Evolutionary conservation across 1,140 invertebrate species (phyloP), one percentile per base, ranked within the genome.

Genomic region (Cherax quadricarinatus): DNA sequence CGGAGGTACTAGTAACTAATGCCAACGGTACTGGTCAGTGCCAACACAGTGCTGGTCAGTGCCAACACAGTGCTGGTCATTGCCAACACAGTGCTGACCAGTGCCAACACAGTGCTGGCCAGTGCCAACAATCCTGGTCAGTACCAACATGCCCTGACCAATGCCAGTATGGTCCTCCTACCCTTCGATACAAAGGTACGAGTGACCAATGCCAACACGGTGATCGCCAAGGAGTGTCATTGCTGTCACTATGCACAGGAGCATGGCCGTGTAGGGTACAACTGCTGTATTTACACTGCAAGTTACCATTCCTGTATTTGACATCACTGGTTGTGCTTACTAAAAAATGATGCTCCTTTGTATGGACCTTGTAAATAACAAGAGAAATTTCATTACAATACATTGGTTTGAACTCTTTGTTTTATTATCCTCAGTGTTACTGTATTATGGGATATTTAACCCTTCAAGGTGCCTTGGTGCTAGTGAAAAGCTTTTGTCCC

Each of bases 361-460:
- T 86, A 70, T 51, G 49, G 62, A 12, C n/a, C 48, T 86, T 86
- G 85, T 86, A 86, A 41, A 86, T 86, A 86, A 70, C 16, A 75
- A 51, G 60, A 75, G 21, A 86, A 86, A 86, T 86, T 86, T 86
- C 85, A 86, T 86, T 86, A 86, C 85, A 86, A 51, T 86, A 86
- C 84, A 86, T 86, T 86, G 66, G 66, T 86, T 86, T 86, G 85
- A 75, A 21, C 14, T 51, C 14, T 66, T 24, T 53, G 41, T 86
- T 73, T 86, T 24, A 86, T 86, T 86, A 21, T 51, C 85, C 85
- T 86, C 66, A 30, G 14, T 57, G 5, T 14, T 10, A 57, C 3
- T 57, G 1, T 1, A 57, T 57, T 57, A 10, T 0, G 14, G 6
- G 6, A 57, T 4, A 57, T 57, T 57, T 57, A 14, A 57, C 4